phyloP scores from a whole-genome alignment of 2,797 vertebrate genomes.

The Acrocephalus scirpaceus region DNA sequence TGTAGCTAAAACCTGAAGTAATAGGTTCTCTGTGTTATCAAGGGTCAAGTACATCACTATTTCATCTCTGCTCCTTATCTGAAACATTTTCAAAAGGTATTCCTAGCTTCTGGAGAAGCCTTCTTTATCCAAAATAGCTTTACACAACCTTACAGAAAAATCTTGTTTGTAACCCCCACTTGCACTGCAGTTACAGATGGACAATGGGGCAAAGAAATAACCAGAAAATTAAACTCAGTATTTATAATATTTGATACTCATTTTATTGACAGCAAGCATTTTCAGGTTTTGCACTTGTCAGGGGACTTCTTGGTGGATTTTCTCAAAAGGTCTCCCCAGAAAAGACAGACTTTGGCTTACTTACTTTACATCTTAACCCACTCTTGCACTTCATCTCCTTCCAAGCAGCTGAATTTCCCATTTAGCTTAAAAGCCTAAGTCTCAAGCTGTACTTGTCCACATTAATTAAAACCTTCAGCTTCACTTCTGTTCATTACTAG shows the following conservation, averaged over 20 bases:
- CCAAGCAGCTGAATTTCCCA: neutral
- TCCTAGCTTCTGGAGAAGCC: neutral
- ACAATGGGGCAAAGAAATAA: neutral
- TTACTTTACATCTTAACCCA: neutral
- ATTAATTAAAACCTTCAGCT: neutral
- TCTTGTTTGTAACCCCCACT: neutral
- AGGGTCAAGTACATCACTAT: neutral
- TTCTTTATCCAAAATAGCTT: neutral
- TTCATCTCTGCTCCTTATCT: neutral
- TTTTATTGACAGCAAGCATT: neutral
- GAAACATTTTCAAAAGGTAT: neutral
- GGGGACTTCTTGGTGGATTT: neutral
- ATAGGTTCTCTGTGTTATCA: neutral
- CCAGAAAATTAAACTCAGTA: neutral
- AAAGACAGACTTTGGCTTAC: neutral
- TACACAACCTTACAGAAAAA: neutral
- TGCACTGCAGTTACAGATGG: neutral
- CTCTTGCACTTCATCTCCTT: neutral
- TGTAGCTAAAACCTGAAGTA: neutral
- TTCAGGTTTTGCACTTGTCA: neutral
- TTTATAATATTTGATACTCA: neutral
- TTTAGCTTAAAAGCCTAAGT: neutral
- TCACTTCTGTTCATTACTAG: neutral
- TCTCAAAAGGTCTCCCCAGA: neutral
- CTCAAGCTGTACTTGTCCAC: neutral